Conservation (phyloP, 2,888 invertebrate species). For the Prostheceraeus crozeri region DNA sequence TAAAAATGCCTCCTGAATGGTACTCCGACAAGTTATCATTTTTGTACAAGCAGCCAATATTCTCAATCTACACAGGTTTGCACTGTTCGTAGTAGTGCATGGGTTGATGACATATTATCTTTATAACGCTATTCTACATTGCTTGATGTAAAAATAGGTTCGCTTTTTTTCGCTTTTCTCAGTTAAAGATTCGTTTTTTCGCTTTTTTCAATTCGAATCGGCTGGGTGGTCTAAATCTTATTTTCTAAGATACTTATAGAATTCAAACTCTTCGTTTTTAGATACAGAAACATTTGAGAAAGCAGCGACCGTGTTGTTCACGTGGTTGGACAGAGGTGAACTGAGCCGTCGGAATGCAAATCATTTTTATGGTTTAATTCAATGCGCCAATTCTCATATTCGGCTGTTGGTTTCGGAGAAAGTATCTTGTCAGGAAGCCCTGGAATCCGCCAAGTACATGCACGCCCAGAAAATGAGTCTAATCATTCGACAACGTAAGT, state of each 20-base stretch:
- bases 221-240: background rate
- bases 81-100: no score
- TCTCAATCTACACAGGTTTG: no score
- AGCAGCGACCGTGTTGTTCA: background rate
- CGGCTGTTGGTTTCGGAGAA: background rate
- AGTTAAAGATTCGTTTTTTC: no score
- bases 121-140: no score
- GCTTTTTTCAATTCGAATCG: background rate
- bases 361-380: slow-evolving; percentile 16
- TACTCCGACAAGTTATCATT: no score
- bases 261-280: background rate
- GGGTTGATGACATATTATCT: no score
- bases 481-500: slow-evolving; percentile 7
- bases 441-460: background rate
- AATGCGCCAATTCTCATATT: slow-evolving; percentile 6
- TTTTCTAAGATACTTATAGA: background rate
- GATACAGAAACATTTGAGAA: background rate
- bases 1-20: no score
- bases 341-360: background rate
- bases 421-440: background rate
- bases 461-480: background rate
- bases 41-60: no score
- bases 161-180: no score
- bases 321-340: slow-evolving; percentile 27
- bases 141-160: no score